Conservation (phyloP, 64 coral and sea anemone genomes). For the Actinia tenebrosa region DNA sequence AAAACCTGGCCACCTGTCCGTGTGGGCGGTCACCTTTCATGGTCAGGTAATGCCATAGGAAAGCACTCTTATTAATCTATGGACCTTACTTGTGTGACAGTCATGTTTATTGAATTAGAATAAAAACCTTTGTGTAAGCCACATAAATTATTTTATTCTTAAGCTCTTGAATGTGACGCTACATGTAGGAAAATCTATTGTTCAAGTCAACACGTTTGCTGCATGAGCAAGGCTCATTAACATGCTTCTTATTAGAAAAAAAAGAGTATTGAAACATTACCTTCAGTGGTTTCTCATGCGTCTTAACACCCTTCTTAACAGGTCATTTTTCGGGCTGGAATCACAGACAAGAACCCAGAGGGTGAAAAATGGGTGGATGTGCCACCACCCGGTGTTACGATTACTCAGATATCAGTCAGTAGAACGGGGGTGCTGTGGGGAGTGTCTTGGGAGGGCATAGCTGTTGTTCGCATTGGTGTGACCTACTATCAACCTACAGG, state of each 20-base stretch:
- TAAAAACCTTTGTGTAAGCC: too few relatives aligned
- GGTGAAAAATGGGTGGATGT: slow-evolving; percentile 66
- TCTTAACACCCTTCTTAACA: neutral
- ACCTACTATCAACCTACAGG: slow-evolving; percentile 84
- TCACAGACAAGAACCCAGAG: slow-evolving; percentile 73
- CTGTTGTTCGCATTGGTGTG: slow-evolving; percentile 73
- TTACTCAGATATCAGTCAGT: slow-evolving; percentile 81
- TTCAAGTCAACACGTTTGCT: too few relatives aligned
- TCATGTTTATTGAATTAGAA: too few relatives aligned
- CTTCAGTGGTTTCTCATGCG: slow-evolving; percentile 3
- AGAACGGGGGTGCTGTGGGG: slow-evolving; percentile 81
- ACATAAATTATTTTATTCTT: too few relatives aligned
- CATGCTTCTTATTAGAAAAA: too few relatives aligned
- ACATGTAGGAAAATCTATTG: too few relatives aligned
- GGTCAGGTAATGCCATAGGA: slow-evolving; percentile 57
- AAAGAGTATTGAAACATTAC: neutral
- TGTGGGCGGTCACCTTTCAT: slow-evolving; percentile 87
- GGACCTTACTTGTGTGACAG: too few relatives aligned
- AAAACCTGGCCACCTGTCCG: slow-evolving; percentile 72
- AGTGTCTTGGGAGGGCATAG: slow-evolving; percentile 85
- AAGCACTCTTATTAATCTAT: too few relatives aligned
- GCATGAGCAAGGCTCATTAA: too few relatives aligned
- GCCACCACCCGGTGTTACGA: slow-evolving; percentile 47
- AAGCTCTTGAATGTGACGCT: too few relatives aligned
- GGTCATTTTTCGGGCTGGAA: slow-evolving; percentile 73